These are phyloP conservation scores for Spea hammondii DNA, from an alignment of 2,797 vertebrate genomes.

Conservation along the genomic window DNA sequence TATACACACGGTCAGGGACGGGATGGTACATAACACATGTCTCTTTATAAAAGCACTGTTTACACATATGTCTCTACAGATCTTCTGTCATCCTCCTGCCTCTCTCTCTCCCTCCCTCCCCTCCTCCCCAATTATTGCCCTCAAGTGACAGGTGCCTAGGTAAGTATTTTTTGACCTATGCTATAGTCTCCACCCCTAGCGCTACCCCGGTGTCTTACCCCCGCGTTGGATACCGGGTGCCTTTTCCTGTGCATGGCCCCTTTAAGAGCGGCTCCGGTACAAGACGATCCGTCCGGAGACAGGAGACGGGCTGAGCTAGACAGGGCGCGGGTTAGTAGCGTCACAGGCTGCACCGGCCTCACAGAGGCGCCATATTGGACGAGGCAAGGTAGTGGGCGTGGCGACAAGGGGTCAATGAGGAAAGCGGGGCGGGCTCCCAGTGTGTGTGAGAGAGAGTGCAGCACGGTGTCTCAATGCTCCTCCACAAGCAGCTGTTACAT, in stretches of 20 bases:
- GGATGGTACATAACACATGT: not conserved
- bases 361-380: conserved; percentile 52
- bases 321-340: conserved; percentile 59
- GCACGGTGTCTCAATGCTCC: too few species aligned
- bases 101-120: conserved; percentile 1
- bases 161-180: not conserved
- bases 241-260: conserved; percentile 46
- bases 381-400: conserved; percentile 37
- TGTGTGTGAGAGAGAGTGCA: too few species aligned
- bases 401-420: not conserved
- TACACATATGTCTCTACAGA: not conserved
- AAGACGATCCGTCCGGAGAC: conserved; percentile 48
- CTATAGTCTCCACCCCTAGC: conserved; percentile 6
- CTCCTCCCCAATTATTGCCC: not conserved
- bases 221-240: conserved; percentile 18
- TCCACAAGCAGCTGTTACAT: too few species aligned
- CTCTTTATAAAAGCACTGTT: not conserved
- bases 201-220: conserved; percentile 12
- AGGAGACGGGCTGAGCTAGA: conserved; percentile 58
- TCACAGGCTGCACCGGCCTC: conserved; percentile 63
- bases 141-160: conserved; percentile 20
- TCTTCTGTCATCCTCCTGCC: conserved; percentile 2
- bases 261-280: conserved; percentile 52
- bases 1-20: too few species aligned
- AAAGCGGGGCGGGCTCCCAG: not conserved